Conservation (phyloP, 2,888 invertebrate genomes). For the Ophonus ardosiacus region DNA sequence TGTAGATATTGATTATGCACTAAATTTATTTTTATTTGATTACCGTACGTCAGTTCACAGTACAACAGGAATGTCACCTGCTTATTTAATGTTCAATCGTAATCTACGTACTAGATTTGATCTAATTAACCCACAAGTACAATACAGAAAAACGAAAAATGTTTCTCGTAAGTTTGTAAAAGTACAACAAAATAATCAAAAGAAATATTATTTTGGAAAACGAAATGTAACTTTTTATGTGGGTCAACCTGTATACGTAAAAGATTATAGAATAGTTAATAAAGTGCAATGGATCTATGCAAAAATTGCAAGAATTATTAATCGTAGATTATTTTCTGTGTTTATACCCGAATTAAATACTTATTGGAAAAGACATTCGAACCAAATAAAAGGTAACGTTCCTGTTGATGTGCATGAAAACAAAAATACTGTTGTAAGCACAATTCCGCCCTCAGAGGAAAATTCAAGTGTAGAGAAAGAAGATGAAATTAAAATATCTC, state of each 20-base stretch:
- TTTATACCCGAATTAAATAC: background rate
- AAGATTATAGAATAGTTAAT: background rate
- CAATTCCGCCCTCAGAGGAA: background rate
- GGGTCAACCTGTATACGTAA: background rate
- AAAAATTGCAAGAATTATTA: background rate
- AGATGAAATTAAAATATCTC: background rate
- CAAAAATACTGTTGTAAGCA: background rate
- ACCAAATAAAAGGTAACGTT: background rate
- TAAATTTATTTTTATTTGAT: background rate
- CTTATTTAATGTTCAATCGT: background rate
- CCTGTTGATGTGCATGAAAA: background rate
- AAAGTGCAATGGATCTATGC: background rate
- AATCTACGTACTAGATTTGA: background rate
- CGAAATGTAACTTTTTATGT: background rate
- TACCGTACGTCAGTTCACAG: background rate
- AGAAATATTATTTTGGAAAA: too few species aligned
- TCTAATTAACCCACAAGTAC: background rate
- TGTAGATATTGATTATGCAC: conserved; percentile 2
- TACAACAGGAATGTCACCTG: conserved; percentile 2
- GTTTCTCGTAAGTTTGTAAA: background rate
- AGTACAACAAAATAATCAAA: too few species aligned
- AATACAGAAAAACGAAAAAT: background rate
- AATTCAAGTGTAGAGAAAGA: background rate
- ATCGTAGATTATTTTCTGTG: background rate
- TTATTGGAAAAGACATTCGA: background rate